A percentile compares a stretch with the other conserved stretches of the same genome.
phyloP scores from a whole-genome alignment of 2,797 vertebrate genomes.

The Petrocephalus schoutedeni region DNA sequence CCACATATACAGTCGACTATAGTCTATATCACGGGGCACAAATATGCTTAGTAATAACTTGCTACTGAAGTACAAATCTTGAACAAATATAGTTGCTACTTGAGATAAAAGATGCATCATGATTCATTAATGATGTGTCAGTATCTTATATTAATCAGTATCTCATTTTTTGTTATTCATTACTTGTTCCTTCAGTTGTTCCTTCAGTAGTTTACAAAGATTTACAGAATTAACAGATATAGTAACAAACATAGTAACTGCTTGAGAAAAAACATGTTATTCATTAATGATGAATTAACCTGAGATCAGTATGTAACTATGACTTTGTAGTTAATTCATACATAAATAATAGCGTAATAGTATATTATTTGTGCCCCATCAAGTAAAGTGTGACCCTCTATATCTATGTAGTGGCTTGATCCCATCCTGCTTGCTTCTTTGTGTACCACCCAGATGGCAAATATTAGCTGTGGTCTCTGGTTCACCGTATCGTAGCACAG shows the following conservation, averaged over 20 bases:
- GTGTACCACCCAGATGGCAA: slow-evolving; percentile 66
- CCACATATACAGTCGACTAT: background rate
- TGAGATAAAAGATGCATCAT: background rate
- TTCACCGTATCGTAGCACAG: slow-evolving; percentile 64
- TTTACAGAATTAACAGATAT: background rate
- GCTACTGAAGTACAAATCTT: background rate
- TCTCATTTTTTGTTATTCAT: background rate
- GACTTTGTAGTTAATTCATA: background rate
- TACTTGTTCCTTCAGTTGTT: background rate
- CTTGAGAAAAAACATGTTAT: background rate
- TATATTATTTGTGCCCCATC: background rate
- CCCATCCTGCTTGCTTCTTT: background rate
- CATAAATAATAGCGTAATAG: background rate
- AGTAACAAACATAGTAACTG: background rate
- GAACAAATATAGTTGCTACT: background rate
- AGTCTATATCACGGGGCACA: background rate
- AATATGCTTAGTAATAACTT: background rate
- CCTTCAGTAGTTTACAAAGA: background rate
- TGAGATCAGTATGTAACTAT: background rate
- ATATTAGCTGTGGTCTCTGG: slow-evolving; percentile 71
- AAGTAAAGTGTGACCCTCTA: background rate
- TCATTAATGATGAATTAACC: background rate
- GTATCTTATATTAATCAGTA: background rate
- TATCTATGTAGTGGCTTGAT: background rate
- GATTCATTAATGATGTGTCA: background rate